A percentile compares a stretch with the other conserved stretches of the same genome.
Evolutionary conservation across 2,113 vertebrate species (phyloP).

Genomic region (Sorex araneus): DNA sequence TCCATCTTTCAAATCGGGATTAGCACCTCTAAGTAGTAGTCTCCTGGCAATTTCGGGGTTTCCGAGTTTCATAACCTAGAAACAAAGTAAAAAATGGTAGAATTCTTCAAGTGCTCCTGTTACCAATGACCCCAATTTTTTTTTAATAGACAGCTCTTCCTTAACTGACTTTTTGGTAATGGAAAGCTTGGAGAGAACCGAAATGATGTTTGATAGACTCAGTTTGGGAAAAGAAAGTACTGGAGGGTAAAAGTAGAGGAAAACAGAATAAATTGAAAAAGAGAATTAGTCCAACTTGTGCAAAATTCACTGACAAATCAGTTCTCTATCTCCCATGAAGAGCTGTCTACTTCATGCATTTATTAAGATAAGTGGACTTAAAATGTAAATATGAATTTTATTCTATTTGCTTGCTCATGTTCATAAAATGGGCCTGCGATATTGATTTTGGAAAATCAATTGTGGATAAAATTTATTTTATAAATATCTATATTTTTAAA

Average conservation of each 20-base stretch:
- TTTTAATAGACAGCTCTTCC: neutral
- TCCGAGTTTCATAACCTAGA: constrained; percentile 94
- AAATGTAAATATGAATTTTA: constrained; percentile 53
- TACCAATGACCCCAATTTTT: neutral
- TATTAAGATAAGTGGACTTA: constrained; percentile 65
- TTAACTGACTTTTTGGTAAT: constrained; percentile 56
- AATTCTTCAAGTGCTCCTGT: constrained; percentile 62
- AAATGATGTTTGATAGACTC: constrained; percentile 14
- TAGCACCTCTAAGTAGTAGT: constrained; percentile 90
- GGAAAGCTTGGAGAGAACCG: constrained; percentile 17
- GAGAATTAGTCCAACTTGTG: constrained; percentile 44
- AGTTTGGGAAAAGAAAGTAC: constrained; percentile 48
- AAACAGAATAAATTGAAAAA: constrained; percentile 57
- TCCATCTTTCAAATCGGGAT: constrained; percentile 92
- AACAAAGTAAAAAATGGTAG: constrained; percentile 67
- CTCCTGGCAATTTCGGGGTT: constrained; percentile 89
- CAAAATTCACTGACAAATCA: constrained; percentile 45
- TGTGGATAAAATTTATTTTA: constrained; percentile 64
- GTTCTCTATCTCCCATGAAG: constrained; percentile 54
- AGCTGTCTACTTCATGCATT: constrained; percentile 59
- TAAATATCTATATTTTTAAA: constrained; percentile 58
- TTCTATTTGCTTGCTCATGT: constrained; percentile 59
- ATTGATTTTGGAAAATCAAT: constrained; percentile 67
- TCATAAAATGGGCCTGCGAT: constrained; percentile 55
- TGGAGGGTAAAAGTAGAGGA: constrained; percentile 30